phyloP scores from a whole-genome alignment of 1,140 invertebrate genomes.

The Geopemphigus sp. region DNA sequence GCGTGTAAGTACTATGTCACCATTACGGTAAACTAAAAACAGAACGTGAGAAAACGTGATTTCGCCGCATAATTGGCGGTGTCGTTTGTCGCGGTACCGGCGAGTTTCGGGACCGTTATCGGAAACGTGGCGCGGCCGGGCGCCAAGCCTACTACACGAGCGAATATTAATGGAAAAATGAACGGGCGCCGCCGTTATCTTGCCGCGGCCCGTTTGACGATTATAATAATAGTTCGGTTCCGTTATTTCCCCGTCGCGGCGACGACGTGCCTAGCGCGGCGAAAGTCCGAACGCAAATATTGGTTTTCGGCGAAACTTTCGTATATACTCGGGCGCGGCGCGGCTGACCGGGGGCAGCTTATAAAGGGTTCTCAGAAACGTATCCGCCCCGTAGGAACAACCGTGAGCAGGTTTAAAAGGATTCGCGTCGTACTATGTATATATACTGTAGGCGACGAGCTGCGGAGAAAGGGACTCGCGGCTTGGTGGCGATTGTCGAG shows the following conservation, averaged over 20 bases:
- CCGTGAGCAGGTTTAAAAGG: conserved; percentile 38
- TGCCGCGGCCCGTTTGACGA: not conserved
- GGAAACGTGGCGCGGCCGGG: too few relatives aligned
- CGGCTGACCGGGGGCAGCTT: conserved; percentile 34
- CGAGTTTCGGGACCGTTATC: too few relatives aligned
- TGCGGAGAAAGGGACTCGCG: not conserved
- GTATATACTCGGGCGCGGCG: not conserved
- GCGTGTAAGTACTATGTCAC: too few relatives aligned
- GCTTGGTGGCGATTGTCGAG: not conserved
- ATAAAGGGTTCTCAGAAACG: conserved; percentile 48
- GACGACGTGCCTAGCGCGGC: conserved; percentile 4
- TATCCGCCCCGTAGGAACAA: conserved; percentile 32
- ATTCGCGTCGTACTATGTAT: not conserved
- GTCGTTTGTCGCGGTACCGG: too few relatives aligned
- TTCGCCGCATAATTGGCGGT: too few relatives aligned
- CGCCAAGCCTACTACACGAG: too few relatives aligned
- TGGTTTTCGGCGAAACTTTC: conserved; percentile 46
- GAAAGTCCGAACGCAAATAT: conserved; percentile 45
- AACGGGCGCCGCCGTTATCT: too few relatives aligned
- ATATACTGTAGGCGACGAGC: not conserved
- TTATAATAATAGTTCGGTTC: conserved; percentile 13
- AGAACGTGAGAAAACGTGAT: too few relatives aligned
- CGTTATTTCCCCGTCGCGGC: conserved; percentile 8
- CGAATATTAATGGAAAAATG: too few relatives aligned
- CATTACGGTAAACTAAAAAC: too few relatives aligned